Evolutionary conservation across 2,888 invertebrate species (phyloP).

Genomic region (Liopterus haemorrhoidalis): DNA sequence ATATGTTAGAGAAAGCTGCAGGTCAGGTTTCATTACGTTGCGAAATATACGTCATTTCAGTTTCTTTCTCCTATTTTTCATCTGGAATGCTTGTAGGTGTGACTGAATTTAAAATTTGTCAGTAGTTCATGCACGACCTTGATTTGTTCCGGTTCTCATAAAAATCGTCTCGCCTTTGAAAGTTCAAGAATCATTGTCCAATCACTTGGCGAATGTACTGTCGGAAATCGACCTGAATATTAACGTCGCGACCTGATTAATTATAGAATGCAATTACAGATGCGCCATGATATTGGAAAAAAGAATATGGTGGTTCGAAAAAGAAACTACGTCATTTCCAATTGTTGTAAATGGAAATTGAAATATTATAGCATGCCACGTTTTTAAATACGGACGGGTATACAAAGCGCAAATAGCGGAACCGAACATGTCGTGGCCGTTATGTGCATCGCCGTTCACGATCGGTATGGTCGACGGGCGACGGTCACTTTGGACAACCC

Average conservation of each 20-base stretch:
- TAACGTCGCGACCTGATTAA: no score
- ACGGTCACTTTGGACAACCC: no score
- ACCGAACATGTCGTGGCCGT: neutral
- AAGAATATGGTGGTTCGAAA: no score
- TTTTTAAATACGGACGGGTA: no score
- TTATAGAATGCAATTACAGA: no score
- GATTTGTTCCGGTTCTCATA: slow-evolving; percentile 22
- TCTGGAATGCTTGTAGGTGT: slow-evolving; percentile 21
- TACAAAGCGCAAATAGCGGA: neutral
- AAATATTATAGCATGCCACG: no score
- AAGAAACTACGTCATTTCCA: no score
- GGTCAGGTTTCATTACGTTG: slow-evolving; percentile 38
- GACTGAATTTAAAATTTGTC: slow-evolving; percentile 18
- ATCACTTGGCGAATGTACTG: no score
- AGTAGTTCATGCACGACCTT: slow-evolving; percentile 22
- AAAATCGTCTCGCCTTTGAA: slow-evolving; percentile 8
- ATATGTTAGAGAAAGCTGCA: slow-evolving; percentile 38
- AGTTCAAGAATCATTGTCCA: neutral
- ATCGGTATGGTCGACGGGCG: neutral
- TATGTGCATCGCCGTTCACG: neutral
- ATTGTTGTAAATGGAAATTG: no score
- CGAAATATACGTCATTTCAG: slow-evolving; percentile 31
- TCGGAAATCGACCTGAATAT: no score
- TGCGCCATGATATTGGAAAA: no score
- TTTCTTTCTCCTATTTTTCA: slow-evolving; percentile 5